Conservation (phyloP, 2,113 vertebrate genomes). For the Mormyrus iriodes region DNA sequence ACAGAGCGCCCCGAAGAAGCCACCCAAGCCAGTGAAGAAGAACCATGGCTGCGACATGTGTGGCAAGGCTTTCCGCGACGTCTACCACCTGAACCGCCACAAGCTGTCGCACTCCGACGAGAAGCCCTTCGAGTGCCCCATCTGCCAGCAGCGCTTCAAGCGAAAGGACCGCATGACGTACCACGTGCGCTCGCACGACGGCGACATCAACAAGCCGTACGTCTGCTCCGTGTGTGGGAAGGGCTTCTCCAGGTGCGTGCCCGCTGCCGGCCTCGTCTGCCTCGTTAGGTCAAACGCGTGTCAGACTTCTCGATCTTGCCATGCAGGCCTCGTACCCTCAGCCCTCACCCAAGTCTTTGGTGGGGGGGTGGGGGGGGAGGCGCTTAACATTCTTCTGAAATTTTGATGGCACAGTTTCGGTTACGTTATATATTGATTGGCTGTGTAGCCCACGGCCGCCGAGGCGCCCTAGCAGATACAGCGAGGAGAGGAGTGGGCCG, state of each 20-base stretch:
- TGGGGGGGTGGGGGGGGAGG: neutral
- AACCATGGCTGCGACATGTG: constrained; percentile 98
- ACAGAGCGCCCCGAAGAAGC: constrained; percentile 79
- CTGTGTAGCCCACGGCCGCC: neutral
- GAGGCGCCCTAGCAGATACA: neutral
- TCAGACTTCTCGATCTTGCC: neutral
- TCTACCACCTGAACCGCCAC: constrained; percentile 95
- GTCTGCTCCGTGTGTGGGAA: constrained; percentile 97
- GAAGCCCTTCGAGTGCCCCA: constrained; percentile 93
- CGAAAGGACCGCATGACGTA: constrained; percentile 98
- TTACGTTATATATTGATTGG: neutral
- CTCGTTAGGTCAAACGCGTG: constrained; percentile 3
- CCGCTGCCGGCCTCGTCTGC: constrained; percentile 10
- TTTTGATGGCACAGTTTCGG: neutral
- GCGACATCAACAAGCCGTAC: constrained; percentile 95
- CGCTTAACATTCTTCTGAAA: neutral
- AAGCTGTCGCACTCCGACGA: constrained; percentile 97
- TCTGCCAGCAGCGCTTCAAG: constrained; percentile 97
- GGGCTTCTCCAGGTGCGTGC: constrained; percentile 89
- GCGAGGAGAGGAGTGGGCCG: neutral
- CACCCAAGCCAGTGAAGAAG: constrained; percentile 92
- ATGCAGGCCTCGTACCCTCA: neutral
- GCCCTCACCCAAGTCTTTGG: neutral
- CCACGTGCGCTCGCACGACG: constrained; percentile 94
- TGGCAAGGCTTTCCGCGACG: constrained; percentile 93